phyloP scores from a whole-genome alignment of 2,797 vertebrate genomes.

The Neosilurus hyrtlii region DNA sequence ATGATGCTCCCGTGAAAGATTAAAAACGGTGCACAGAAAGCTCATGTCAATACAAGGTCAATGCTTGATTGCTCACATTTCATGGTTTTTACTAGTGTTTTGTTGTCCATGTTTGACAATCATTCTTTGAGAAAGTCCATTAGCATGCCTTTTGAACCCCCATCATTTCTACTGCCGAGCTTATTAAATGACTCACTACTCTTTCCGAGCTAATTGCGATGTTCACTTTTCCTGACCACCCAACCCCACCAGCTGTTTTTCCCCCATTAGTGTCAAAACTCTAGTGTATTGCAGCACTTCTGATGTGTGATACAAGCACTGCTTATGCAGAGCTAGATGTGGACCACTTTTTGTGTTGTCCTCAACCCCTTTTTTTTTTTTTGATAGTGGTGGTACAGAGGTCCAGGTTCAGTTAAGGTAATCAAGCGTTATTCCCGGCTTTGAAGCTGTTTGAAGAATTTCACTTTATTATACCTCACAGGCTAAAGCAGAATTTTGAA shows the following conservation, averaged over 20 bases:
- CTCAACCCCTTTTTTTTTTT: not conserved
- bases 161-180: slow-evolving; percentile 39
- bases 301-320: no score
- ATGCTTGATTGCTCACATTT: not conserved
- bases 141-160: slow-evolving; percentile 36
- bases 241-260: not conserved
- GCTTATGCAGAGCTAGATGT: not conserved
- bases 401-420: slow-evolving; percentile 17
- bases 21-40: not conserved
- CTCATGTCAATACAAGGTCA: not conserved
- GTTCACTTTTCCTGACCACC: slow-evolving; percentile 33
- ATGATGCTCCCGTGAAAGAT: slow-evolving; percentile 9
- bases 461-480: slow-evolving; percentile 23
- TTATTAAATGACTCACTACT: slow-evolving; percentile 24
- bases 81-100: slow-evolving; percentile 22
- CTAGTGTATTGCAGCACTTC: not conserved
- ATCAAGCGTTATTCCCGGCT: slow-evolving; percentile 16
- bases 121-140: slow-evolving; percentile 50
- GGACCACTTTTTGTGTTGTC: not conserved
- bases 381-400: slow-evolving; percentile 1
- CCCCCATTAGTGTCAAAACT: not conserved
- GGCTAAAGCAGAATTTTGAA: slow-evolving; percentile 10
- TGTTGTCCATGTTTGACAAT: slow-evolving; percentile 29
- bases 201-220: slow-evolving; percentile 27
- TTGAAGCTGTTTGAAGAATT: slow-evolving; percentile 35